Conservation (phyloP, 2,113 vertebrate species). For the Phocoena sinus region DNA sequence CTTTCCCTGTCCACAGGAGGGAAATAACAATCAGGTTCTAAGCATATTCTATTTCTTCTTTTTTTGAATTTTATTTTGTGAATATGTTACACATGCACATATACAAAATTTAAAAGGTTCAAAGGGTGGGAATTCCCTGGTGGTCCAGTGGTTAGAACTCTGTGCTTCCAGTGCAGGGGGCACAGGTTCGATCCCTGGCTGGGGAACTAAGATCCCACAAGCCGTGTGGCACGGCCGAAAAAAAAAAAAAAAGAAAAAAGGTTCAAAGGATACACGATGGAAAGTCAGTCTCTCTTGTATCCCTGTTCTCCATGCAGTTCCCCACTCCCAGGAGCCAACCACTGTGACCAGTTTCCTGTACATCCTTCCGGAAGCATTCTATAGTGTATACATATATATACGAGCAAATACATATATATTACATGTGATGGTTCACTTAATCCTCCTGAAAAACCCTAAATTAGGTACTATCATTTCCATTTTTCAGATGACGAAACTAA, state of each 20-base stretch:
- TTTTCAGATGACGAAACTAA: background rate
- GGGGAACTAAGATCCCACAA: background rate
- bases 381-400: accelerated
- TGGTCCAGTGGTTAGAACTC: background rate
- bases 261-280: background rate
- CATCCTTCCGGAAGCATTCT: background rate
- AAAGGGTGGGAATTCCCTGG: background rate
- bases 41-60: background rate
- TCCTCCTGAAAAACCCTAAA: background rate
- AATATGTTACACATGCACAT: background rate
- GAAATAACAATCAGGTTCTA: background rate
- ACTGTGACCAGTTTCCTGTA: background rate
- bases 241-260: background rate
- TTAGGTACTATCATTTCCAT: background rate
- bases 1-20: background rate
- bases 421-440: background rate
- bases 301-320: background rate
- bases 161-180: background rate
- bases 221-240: background rate
- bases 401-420: background rate
- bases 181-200: background rate
- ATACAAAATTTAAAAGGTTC: background rate
- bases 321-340: background rate
- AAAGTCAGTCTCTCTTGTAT: background rate
- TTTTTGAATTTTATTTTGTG: background rate